Base-by-base conservation (phyloP, 2,888 invertebrate species). In the Pachycephus smyrnensis region DNA sequence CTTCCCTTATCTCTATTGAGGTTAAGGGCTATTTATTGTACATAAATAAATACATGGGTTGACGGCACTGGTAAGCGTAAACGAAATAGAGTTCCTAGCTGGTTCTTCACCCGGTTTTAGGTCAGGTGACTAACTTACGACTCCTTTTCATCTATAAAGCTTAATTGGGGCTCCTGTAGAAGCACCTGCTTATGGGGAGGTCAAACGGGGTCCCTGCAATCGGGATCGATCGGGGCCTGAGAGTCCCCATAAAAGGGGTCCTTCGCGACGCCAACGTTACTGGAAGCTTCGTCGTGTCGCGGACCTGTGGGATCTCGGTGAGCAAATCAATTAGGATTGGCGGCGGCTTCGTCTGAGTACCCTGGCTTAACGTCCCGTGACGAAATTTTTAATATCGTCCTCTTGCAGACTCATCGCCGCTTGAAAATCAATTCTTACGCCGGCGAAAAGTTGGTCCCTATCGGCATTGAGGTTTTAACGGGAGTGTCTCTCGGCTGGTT, bases 101-200 rank as follows among this genome's bases (percentile, higher is more conserved):
- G 40, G 40, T 40, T 40, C 40, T 55, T 55, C 23, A 2, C 55
- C 23, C 23, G 55, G 9, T 23, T 55, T 55, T 55, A 55, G 55
- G 9, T 55, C 23, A 33, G 31, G 71, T 12, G 32, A 32, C 71
- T 71, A 9, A 71, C 31, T 71, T 71, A 71, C 71, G 23, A 71
- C 69, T 76, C 69, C 69, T 75, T 35, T 75, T 68, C 73, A 79
- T 79, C 79, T 85, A 81, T 80, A 82, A 80, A 81, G 78, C 82
- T 83, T 87, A 86, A 86, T 87, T 87, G 84, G 86, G 40, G 78
- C 79, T 77, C 77, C 76, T 69, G 77, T 76, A 77, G 77, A 55
- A 9, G 23, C 55, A 55, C 74, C 77, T 55, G 23, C 55, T 55
- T 55, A 55, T 4, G 31, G 4, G 71, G 9, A 71, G 71, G 71